Conservation (phyloP, 2,888 invertebrate genomes). For the Peribatodes rhomboidaria region DNA sequence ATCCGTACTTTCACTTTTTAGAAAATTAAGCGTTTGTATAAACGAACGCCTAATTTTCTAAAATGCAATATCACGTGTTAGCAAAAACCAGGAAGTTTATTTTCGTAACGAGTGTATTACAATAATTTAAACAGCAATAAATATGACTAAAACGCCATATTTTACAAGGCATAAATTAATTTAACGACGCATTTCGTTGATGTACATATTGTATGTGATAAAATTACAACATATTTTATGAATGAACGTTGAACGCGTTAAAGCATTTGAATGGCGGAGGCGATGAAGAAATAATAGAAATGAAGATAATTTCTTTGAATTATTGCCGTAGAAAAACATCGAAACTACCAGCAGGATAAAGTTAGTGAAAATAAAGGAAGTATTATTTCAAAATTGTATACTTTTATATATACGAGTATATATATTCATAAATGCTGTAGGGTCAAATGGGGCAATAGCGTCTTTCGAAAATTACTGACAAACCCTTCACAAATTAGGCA, state of each 20-base stretch:
- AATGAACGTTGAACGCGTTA: not conserved
- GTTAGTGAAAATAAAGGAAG: too few species aligned
- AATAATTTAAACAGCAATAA: conserved; percentile 23
- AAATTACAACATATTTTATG: conserved; percentile 9
- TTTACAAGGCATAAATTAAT: conserved; percentile 25
- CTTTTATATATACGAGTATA: too few species aligned
- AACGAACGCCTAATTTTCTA: not conserved
- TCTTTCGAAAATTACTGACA: too few species aligned
- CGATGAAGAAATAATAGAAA: not conserved
- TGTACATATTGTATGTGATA: conserved; percentile 11
- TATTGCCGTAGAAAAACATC: too few species aligned
- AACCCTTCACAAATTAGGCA: too few species aligned
- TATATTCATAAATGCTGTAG: too few species aligned
- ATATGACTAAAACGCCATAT: conserved; percentile 20
- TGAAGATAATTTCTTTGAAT: not conserved
- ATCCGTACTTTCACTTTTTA: too few species aligned
- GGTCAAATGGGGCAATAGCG: too few species aligned
- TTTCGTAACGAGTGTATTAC: conserved; percentile 12
- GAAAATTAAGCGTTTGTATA: too few species aligned
- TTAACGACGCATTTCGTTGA: conserved; percentile 12
- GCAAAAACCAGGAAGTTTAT: conserved; percentile 18
- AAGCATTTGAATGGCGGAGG: not conserved
- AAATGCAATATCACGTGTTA: not conserved
- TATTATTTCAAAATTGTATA: too few species aligned
- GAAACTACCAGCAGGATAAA: too few species aligned